Evolutionary conservation across 2,888 invertebrate species (phyloP).

Genomic region (Auanema sp.): DNA sequence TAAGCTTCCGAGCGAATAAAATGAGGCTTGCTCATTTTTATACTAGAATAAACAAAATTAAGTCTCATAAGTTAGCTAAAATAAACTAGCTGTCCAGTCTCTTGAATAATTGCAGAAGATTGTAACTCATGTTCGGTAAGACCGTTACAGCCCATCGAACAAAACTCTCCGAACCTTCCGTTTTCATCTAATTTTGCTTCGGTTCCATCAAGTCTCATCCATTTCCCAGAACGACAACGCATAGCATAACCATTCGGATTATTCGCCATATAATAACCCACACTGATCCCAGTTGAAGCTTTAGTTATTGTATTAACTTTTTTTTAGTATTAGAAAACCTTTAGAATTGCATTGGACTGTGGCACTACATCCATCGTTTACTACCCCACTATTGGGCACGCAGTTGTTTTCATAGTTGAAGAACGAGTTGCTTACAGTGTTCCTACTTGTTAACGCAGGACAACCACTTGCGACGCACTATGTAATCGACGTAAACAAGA

Average conservation of each 20-base stretch:
- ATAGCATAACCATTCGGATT: conserved; percentile 13
- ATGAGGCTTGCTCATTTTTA: too few relatives aligned
- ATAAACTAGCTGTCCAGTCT: too few relatives aligned
- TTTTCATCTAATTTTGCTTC: background rate
- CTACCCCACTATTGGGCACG: background rate
- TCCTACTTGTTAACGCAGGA: conserved; percentile 1
- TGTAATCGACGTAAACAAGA: too few relatives aligned
- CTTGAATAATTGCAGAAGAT: too few relatives aligned
- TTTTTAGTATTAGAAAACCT: background rate
- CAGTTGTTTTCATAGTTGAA: background rate
- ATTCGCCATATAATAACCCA: conserved; percentile 14
- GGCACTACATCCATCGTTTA: conserved; percentile 6
- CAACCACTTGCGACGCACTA: conserved; percentile 14
- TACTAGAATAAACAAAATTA: too few relatives aligned
- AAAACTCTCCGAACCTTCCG: conserved; percentile 10
- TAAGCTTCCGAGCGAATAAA: too few relatives aligned
- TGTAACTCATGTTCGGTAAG: background rate
- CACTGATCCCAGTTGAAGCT: background rate
- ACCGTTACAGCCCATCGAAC: conserved; percentile 6
- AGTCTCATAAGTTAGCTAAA: too few relatives aligned
- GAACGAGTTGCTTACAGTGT: conserved; percentile 5
- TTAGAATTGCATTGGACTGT: conserved; percentile 2
- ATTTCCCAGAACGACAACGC: conserved; percentile 9
- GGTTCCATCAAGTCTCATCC: background rate
- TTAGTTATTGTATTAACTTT: too few relatives aligned